Conservation (phyloP, 2,797 vertebrate species). For the Chelidonichthys spinosus region DNA sequence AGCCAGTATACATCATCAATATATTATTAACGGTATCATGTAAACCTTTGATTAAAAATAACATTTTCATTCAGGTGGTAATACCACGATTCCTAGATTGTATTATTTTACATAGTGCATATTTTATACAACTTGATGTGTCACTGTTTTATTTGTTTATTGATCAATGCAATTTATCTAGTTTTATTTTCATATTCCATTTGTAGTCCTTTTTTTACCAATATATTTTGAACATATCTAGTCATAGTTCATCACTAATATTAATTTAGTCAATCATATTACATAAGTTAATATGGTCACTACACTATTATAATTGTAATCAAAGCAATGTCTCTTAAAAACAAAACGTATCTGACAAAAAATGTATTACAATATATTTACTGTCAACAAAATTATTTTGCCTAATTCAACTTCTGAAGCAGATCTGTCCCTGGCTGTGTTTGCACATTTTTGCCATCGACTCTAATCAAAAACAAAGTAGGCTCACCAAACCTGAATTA, state of each 20-base stretch:
- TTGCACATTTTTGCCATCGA: slow-evolving; percentile 7
- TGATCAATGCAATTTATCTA: not conserved
- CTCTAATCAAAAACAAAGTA: slow-evolving; percentile 25
- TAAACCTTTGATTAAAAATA: not conserved
- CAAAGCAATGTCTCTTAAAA: not conserved
- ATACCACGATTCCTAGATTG: not conserved
- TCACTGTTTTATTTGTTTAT: not conserved
- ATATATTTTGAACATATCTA: not conserved
- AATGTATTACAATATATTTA: not conserved
- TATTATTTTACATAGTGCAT: not conserved
- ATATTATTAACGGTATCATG: not conserved
- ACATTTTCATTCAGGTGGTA: not conserved
- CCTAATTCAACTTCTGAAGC: not conserved
- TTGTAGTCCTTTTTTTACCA: not conserved
- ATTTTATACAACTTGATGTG: too few species aligned
- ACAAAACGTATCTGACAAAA: not conserved
- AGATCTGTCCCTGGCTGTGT: not conserved
- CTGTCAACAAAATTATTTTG: not conserved
- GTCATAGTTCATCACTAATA: not conserved
- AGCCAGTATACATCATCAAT: not conserved
- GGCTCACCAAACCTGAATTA: slow-evolving; percentile 13
- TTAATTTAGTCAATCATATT: not conserved
- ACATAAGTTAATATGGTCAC: not conserved
- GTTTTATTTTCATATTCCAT: not conserved
- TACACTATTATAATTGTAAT: not conserved